phyloP scores from a whole-genome alignment of 2,113 vertebrate genomes.

The Mastomys natalensis region DNA sequence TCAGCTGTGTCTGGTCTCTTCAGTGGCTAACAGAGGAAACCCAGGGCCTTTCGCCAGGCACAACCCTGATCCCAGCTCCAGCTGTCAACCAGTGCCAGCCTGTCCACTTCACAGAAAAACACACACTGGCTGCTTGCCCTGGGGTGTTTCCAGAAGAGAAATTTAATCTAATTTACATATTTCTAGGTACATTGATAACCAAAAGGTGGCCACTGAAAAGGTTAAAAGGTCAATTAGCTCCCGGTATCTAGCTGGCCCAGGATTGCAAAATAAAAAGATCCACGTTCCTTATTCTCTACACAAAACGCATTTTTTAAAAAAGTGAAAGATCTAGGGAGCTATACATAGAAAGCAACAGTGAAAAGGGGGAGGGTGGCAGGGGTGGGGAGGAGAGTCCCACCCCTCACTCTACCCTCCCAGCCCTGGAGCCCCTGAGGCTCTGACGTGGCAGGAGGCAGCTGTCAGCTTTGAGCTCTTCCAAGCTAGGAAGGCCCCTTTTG shows the following conservation, averaged over 20 bases:
- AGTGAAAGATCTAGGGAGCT: slow-evolving; percentile 83
- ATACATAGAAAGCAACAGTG: slow-evolving; percentile 83
- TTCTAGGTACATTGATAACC: slow-evolving; percentile 86
- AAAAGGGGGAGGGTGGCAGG: slow-evolving; percentile 48
- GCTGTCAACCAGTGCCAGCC: slow-evolving; percentile 65
- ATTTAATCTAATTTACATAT: slow-evolving; percentile 88
- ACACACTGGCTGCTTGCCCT: slow-evolving; percentile 77
- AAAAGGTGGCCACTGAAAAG: slow-evolving; percentile 84
- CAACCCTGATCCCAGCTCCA: slow-evolving; percentile 39
- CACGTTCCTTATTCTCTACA: slow-evolving; percentile 85
- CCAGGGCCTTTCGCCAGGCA: background rate
- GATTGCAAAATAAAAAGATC: slow-evolving; percentile 85
- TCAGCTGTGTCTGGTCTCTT: background rate
- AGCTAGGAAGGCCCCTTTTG: slow-evolving; percentile 62
- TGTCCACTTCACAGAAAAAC: slow-evolving; percentile 75
- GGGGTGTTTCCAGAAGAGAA: slow-evolving; percentile 86
- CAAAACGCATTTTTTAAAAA: slow-evolving; percentile 86
- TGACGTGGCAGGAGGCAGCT: slow-evolving; percentile 81
- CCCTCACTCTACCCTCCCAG: slow-evolving; percentile 49
- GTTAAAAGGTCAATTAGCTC: slow-evolving; percentile 85
- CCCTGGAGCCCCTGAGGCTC: slow-evolving; percentile 71
- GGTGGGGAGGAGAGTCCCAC: slow-evolving; percentile 50
- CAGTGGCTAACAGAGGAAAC: slow-evolving; percentile 48
- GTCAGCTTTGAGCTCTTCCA: slow-evolving; percentile 78
- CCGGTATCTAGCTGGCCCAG: slow-evolving; percentile 79